Percentiles rank a stretch among this genome's conserved stretches.
Conservation (phyloP, 2,797 vertebrate species). For the Monodelphis domestica region DNA sequence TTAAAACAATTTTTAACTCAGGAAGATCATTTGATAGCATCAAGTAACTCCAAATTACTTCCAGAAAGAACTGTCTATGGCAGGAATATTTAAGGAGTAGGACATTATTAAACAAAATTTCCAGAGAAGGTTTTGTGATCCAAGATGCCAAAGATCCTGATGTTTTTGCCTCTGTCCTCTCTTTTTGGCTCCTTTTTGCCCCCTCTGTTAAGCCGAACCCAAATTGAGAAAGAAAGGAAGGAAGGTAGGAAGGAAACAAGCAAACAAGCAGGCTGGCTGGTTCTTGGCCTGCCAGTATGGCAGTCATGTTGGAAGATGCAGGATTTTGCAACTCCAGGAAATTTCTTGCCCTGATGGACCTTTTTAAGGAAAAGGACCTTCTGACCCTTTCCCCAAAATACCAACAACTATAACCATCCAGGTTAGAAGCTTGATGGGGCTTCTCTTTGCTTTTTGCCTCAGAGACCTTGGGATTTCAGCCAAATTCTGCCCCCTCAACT, state of each 20-base stretch:
- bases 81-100: neutral
- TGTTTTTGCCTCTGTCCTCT: neutral
- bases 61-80: neutral
- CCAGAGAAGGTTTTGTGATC: neutral
- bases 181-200: neutral
- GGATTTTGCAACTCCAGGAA: neutral
- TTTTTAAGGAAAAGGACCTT: neutral
- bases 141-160: neutral
- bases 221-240: neutral
- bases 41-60: constrained; percentile 5
- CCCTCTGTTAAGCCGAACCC: neutral
- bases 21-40: constrained; percentile 9
- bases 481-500: neutral
- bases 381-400: neutral
- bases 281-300: neutral
- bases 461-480: neutral
- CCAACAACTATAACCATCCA: neutral
- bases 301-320: neutral
- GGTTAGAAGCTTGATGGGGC: neutral
- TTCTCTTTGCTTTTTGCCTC: neutral
- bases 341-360: neutral
- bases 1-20: constrained; percentile 44
- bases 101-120: neutral
- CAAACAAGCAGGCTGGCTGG: too few relatives aligned
- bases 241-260: too few relatives aligned